A percentile compares a stretch with the other conserved stretches of the same genome.
Conservation (phyloP, 2,797 vertebrate genomes). For the Scarus forsteni region DNA sequence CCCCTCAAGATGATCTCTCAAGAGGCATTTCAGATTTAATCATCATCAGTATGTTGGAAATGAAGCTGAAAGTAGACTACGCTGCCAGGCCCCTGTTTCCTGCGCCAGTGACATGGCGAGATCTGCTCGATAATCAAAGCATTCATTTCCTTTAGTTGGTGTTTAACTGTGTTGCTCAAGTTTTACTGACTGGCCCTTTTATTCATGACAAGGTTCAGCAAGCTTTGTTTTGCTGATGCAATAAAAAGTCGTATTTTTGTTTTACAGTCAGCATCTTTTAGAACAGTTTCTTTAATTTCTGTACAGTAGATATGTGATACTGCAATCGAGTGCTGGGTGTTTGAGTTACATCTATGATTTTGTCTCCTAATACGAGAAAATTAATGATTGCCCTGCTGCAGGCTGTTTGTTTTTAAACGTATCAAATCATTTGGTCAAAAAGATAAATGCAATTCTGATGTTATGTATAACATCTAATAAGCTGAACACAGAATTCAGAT, state of each 20-base stretch:
- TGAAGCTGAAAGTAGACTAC: slow-evolving; percentile 13
- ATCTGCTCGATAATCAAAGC: not conserved
- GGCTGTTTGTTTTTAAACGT: no score
- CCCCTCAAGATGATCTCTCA: slow-evolving; percentile 18
- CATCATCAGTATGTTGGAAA: slow-evolving; percentile 7
- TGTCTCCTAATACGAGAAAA: no score
- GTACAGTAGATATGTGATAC: not conserved
- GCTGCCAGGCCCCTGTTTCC: not conserved
- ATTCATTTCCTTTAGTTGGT: not conserved
- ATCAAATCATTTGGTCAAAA: no score
- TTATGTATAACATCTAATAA: no score
- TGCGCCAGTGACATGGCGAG: not conserved
- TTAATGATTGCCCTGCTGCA: no score
- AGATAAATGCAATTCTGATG: no score
- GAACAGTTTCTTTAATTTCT: no score
- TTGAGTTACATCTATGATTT: no score
- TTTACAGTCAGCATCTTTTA: no score
- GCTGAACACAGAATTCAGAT: no score
- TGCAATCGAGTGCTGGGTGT: not conserved
- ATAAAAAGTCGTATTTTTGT: not conserved
- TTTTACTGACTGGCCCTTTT: not conserved
- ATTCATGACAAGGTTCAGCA: not conserved
- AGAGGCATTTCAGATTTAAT: slow-evolving; percentile 31
- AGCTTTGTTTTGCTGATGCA: not conserved
- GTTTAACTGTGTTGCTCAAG: not conserved